Evolutionary conservation across 1,140 invertebrate species (phyloP), one percentile per base, ranked within the genome.

Genomic region (Panagrolaimus sp.): DNA sequence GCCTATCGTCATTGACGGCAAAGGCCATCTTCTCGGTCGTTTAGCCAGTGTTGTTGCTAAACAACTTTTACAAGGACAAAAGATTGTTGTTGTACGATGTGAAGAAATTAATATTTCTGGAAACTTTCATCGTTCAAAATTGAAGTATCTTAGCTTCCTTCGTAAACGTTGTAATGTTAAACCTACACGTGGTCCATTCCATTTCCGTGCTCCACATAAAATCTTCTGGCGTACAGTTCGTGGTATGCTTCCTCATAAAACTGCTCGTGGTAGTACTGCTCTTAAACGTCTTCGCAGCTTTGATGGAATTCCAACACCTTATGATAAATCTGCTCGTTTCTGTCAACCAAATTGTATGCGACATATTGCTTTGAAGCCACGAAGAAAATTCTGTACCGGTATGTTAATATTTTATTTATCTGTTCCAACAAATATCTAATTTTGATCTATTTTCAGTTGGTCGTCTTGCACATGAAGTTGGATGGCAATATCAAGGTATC

Each of bases 171-270:
- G 93, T 86, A 98, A 98, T 86, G 92, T 98, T 1, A 98, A 99
- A 84, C 96, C 96, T 73, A 66, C 51, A 16, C 89, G 91, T 66
- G 89, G 94, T 86, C 95, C 96, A 44, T 98, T 93, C 88, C 96
- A 99, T 84, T 93, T 92, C 86, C 89, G 96, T 84, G 93, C 96
- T 70, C 96, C 96, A 14, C 91, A 90, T 74, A 92, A 92, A 85
- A 96, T 99, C 80, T 91, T 99, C 82, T 92, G 91, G 89, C 91
- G 94, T 83, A 92, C 92, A 78, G 92, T 98, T 61, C 87, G 94
- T 65, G 93, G 96, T 73, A 99, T 99, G 96, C 87, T 98, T 69
- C 96, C 96, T 80, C 94, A 98, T 87, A 98, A 98, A 86, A 92
- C 92, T 65, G 88, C 90, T 83, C 89, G 95, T 78, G 96, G 96